Evolutionary conservation across 2,113 vertebrate species (phyloP).

Genomic region (Tragelaphus strepsiceros): DNA sequence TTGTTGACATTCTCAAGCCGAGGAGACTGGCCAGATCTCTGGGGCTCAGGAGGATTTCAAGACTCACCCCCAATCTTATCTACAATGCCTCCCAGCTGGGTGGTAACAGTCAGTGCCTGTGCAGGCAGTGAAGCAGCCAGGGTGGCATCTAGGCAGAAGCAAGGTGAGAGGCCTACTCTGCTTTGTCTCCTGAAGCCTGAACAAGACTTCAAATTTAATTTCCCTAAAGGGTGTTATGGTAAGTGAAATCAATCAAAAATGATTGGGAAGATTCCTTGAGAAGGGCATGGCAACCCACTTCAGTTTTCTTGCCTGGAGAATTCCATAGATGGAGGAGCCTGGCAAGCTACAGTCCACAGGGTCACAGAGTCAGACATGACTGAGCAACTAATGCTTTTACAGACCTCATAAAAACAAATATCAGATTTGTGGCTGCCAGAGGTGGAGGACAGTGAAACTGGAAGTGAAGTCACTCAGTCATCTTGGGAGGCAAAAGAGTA

Average conservation of each 20-base stretch:
- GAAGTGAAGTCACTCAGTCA: not conserved
- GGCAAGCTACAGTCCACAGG: fast-evolving
- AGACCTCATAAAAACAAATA: not conserved
- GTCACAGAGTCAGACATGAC: not conserved
- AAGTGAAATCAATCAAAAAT: not conserved
- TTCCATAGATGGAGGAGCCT: not conserved
- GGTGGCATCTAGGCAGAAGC: not conserved
- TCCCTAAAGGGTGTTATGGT: not conserved
- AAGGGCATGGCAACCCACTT: not conserved
- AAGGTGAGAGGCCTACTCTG: not conserved
- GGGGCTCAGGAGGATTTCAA: not conserved
- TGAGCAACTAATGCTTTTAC: fast-evolving
- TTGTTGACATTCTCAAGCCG: not conserved
- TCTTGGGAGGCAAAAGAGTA: not conserved
- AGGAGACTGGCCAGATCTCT: not conserved
- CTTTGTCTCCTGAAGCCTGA: not conserved
- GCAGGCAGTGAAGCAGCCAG: not conserved
- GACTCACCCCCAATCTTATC: not conserved
- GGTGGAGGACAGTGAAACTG: not conserved
- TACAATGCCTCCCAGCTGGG: not conserved
- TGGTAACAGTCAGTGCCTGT: not conserved
- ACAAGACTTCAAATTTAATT: not conserved
- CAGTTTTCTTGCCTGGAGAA: not conserved
- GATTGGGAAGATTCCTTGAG: not conserved
- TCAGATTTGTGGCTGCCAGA: not conserved